Evolutionary conservation across 2,888 invertebrate species (phyloP).

Genomic region (Caenorhabditis sp.): DNA sequence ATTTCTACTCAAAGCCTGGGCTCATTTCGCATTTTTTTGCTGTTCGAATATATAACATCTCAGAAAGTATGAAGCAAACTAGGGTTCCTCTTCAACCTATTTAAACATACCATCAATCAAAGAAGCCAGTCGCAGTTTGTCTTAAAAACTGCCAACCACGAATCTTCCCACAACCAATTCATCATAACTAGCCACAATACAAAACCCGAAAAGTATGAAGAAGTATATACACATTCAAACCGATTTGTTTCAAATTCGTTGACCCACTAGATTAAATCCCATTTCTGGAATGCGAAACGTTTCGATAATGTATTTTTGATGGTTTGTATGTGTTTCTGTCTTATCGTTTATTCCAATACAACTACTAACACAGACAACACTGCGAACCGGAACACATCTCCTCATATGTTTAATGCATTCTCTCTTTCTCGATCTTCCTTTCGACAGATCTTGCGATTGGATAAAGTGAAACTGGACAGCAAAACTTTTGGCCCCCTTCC

Average conservation of each 20-base stretch:
- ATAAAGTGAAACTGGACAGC: constrained; percentile 54
- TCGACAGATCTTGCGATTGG: constrained; percentile 40
- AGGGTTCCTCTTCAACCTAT: no score
- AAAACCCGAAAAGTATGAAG: no score
- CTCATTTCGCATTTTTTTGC: no score
- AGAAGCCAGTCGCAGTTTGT: no score
- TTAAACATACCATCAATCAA: no score
- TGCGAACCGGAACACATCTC: constrained; percentile 45
- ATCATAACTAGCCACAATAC: no score
- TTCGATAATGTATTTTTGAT: constrained; percentile 16
- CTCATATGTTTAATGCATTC: constrained; percentile 44
- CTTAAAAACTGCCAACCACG: no score
- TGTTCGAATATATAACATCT: no score
- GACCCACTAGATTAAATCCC: constrained; percentile 14
- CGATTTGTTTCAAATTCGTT: constrained; percentile 15
- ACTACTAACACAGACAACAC: neutral
- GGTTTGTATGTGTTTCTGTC: constrained; percentile 22
- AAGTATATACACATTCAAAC: no score
- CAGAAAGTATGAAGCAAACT: no score
- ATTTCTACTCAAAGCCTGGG: no score
- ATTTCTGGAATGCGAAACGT: neutral
- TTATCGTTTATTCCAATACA: constrained; percentile 40
- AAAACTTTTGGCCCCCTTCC: constrained; percentile 17
- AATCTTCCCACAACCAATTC: no score
- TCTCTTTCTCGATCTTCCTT: constrained; percentile 10